These are phyloP conservation scores for Lophotriccus pileatus DNA, from an alignment of 2,797 vertebrate species.

Conservation along the genomic window DNA sequence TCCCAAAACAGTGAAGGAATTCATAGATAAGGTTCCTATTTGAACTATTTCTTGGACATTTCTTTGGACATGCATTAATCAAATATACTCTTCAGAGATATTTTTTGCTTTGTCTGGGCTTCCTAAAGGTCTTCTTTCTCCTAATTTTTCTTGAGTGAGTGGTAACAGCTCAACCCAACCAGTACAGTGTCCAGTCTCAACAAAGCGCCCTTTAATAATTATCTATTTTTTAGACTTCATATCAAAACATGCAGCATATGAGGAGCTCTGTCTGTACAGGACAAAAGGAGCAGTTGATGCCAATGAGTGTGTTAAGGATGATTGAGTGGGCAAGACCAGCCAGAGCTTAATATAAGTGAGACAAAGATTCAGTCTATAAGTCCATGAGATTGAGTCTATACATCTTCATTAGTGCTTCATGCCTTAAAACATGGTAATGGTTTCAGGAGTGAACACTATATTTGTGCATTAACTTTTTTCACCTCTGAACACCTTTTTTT, in stretches of 20 bases:
- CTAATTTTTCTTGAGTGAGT: slow-evolving; percentile 5
- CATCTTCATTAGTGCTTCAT: slow-evolving; percentile 73
- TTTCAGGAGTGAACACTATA: slow-evolving; percentile 42
- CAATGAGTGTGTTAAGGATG: slow-evolving; percentile 67
- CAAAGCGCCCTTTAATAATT: slow-evolving; percentile 6
- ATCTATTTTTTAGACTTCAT: slow-evolving; percentile 15
- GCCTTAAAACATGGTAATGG: slow-evolving; percentile 68
- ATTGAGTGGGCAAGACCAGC: slow-evolving; percentile 65
- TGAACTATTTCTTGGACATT: slow-evolving; percentile 7
- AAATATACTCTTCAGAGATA: background rate
- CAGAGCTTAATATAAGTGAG: slow-evolving; percentile 69
- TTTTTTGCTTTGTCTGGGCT: slow-evolving; percentile 2
- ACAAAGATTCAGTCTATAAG: slow-evolving; percentile 63
- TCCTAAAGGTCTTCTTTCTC: background rate
- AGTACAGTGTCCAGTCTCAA: background rate
- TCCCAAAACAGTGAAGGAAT: slow-evolving; percentile 1
- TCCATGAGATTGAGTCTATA: slow-evolving; percentile 74
- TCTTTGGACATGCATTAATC: slow-evolving; percentile 14
- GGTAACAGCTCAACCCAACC: background rate
- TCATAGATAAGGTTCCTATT: background rate
- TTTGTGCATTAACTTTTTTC: slow-evolving; percentile 63
- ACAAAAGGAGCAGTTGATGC: slow-evolving; percentile 52
- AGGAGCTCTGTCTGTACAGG: slow-evolving; percentile 10
- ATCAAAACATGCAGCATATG: slow-evolving; percentile 36
- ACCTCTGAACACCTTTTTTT: slow-evolving; percentile 20